Evolutionary conservation across 2,888 invertebrate species (phyloP), one percentile per base, ranked within the genome.

Genomic region (Machimus rusticus): DNA sequence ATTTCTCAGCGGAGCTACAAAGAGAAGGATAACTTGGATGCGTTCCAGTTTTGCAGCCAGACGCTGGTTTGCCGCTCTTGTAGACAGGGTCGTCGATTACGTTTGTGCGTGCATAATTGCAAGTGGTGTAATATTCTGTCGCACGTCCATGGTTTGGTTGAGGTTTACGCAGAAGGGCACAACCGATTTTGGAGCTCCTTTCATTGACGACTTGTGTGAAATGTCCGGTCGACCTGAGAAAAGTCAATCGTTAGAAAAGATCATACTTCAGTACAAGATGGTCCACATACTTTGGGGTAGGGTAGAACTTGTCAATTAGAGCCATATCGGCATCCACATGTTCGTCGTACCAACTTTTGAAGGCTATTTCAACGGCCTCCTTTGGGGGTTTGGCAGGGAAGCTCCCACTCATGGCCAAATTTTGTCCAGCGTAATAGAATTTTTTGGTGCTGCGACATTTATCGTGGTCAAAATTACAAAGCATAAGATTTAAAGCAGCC

Each of bases 21-120:
- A 89, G 79, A 9, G 23, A 88, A 5, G 86, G 85, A 78, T 90
- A 91, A 0, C 14, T 39, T 19, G 90, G 88, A 89, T 91, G 90
- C 16, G 57, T 89, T 5, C 91, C 92, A 1, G 89, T 88, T 31
- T 88, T 89, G 88, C 92, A 92, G 39, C 89, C 76, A n/a, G 88
- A 90, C 37, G 90, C 90, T 2, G 90, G 19, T 8, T 23, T 46
- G 0, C 90, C 90, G 5, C 66, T 28, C 28, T 23, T 28, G 66
- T 90, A 90, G 12, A 89, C 77, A 1, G 88, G 86, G 0, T 5
- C 0, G 0, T 39, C 46, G 0, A 88, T 14, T 0, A 90, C 89
- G 46, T 91, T 92, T 19, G 90, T 91, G 28, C 89, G 88, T 9
- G 91, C 90, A 89, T 91, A 92, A 78, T 92, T 91, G 87, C 92